Base-by-base conservation (phyloP, 53 echinoderm and acorn worm genomes). In the Patiria pectinifera region DNA sequence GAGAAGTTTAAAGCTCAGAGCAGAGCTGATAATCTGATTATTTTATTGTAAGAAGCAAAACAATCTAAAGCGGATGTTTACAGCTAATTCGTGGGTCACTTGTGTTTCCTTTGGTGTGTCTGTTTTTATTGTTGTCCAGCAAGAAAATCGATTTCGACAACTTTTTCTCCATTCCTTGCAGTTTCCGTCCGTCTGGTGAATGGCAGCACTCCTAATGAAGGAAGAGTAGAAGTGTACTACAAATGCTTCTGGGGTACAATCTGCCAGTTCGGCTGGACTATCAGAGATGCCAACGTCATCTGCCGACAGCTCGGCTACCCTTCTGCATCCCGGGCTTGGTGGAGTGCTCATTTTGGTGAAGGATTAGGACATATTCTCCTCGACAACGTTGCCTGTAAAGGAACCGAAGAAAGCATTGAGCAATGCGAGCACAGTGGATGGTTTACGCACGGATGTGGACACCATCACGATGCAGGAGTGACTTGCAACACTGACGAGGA, bases 161-260 rank as follows among this genome's bases (percentile, higher is more conserved):
- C 59, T 25, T 61, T 83, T 16, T 79, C 8, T 66, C 66, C 0
- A 59, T n/a, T 61, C 22, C 1, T 2, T 21, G 59, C 26, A 83
- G 83, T 83, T 61, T 59, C 76, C 0, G 92, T 94, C 13, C 91
- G 91, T 11, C 94, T 94, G 0, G 91, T 94, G 47, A 91, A 82
- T 74, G 94, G 94, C 0, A 59, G 48, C 16, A 14, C 86, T 0
- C 59, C 84, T 4, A 86, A 86, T 44, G 91, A 94, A 74, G 94
- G 94, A 6, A 80, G 86, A 10, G 94, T 94, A 19, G 86, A 91
- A 71, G 82, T 94, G 18, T 80, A 16, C 60, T 82, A 91, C 82
- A 86, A 91, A 46, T 91, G 94, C 70, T 45, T 71, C 11, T 94
- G 94, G 94, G 94, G 94, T 47, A 94, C 91, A 23, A 82, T 94